phyloP scores from a whole-genome alignment of 2,888 invertebrate genomes.

The Spodoptera exigua region DNA sequence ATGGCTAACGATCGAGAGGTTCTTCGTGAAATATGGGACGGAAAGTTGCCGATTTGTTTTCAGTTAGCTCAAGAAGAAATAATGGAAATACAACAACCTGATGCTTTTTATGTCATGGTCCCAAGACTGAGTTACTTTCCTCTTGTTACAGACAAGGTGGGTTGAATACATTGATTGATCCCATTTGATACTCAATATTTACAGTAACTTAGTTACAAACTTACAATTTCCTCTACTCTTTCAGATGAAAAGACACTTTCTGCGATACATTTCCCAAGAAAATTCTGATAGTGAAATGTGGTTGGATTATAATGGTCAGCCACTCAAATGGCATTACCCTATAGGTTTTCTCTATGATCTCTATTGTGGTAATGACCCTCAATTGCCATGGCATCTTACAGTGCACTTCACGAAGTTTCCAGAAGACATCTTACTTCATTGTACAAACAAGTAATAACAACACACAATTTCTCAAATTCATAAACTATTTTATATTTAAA shows the following conservation, averaged over 20 bases:
- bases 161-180: background rate
- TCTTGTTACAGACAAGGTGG: slow-evolving; percentile 97
- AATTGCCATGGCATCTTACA: slow-evolving; percentile 97
- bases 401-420: slow-evolving; percentile 99
- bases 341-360: slow-evolving; percentile 98
- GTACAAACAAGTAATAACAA: slow-evolving; percentile 92
- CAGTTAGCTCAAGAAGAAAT: slow-evolving; percentile 96
- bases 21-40: slow-evolving; percentile 98
- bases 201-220: background rate
- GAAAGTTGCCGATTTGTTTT: slow-evolving; percentile 98
- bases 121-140: slow-evolving; percentile 98
- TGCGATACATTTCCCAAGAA: slow-evolving; percentile 94
- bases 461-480: background rate
- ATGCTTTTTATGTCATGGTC: slow-evolving; percentile 97
- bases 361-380: slow-evolving; percentile 90
- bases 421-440: slow-evolving; percentile 95
- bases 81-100: slow-evolving; percentile 96
- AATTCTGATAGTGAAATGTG: slow-evolving; percentile 97
- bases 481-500: no score
- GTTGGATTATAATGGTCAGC: slow-evolving; percentile 97
- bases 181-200: background rate
- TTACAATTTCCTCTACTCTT: slow-evolving; percentile 47
- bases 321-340: slow-evolving; percentile 96
- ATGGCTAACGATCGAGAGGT: slow-evolving; percentile 99
- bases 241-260: slow-evolving; percentile 96